Percentiles rank a stretch among this genome's conserved stretches.
Conservation (phyloP, 2,888 invertebrate genomes). For the Galerucella nymphaeae region DNA sequence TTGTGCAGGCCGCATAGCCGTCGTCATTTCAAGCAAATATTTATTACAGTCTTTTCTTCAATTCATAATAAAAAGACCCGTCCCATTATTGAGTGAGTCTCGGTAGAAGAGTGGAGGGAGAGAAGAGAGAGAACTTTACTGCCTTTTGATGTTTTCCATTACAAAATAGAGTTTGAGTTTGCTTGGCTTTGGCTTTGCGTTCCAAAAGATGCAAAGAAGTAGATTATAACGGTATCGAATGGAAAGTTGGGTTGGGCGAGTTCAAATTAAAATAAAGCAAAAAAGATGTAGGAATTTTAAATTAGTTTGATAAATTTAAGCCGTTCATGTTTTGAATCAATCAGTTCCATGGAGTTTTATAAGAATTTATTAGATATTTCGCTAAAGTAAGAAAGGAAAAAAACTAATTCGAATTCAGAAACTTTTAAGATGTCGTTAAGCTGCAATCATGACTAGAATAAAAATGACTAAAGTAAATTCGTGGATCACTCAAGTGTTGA, state of each 20-base stretch:
- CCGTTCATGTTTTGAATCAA: constrained; percentile 2
- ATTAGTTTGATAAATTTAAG: background rate
- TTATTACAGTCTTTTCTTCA: constrained; percentile 32
- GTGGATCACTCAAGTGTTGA: background rate
- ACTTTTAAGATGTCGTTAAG: background rate
- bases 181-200: constrained; percentile 27
- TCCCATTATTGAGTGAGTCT: constrained; percentile 32
- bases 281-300: constrained; percentile 3
- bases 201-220: constrained; percentile 30
- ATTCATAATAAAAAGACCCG: constrained; percentile 34
- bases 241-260: constrained; percentile 22
- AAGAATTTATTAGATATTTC: background rate
- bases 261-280: constrained; percentile 6
- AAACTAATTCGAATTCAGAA: background rate
- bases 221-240: constrained; percentile 30
- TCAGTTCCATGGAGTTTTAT: background rate
- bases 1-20: constrained; percentile 14
- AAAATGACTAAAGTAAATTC: background rate
- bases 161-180: constrained; percentile 27
- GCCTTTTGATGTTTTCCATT: constrained; percentile 38
- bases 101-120: constrained; percentile 16
- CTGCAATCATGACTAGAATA: background rate
- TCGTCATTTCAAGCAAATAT: constrained; percentile 21
- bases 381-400: background rate
- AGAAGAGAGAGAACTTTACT: constrained; percentile 27